Percentiles rank a stretch among this genome's conserved stretches.
These are phyloP conservation scores for Leptoclinus maculatus DNA, from an alignment of 2,797 vertebrate species.

Conservation along the genomic window DNA sequence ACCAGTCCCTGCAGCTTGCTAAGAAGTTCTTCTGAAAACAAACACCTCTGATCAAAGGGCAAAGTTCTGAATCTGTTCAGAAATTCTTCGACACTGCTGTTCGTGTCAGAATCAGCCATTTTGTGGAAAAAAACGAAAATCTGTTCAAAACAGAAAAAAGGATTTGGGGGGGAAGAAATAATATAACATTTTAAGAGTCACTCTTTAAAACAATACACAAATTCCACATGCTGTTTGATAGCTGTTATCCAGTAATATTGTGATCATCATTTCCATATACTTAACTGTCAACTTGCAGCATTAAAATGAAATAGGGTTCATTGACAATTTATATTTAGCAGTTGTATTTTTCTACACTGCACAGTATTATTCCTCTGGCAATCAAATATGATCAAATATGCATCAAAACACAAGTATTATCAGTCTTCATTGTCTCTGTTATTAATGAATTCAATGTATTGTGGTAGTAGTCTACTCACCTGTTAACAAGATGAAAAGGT, in stretches of 20 bases:
- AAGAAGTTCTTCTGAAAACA: not conserved
- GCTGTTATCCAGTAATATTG: not conserved
- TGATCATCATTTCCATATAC: not conserved
- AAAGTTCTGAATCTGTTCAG: not conserved
- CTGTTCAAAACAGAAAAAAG: not conserved
- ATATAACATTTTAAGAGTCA: no score
- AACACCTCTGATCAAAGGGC: rapidly evolving
- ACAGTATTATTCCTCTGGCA: not conserved
- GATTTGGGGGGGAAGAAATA: not conserved
- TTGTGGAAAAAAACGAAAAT: not conserved
- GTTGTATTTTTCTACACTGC: not conserved
- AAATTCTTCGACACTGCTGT: rapidly evolving
- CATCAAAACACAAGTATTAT: not conserved
- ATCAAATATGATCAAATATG: not conserved
- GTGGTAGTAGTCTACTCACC: not conserved
- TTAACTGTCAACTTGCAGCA: not conserved
- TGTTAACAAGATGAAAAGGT: not conserved
- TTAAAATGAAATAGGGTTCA: not conserved
- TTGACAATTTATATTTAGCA: not conserved
- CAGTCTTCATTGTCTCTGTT: not conserved
- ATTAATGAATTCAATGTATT: not conserved
- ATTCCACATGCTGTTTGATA: not conserved
- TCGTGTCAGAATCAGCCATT: slow-evolving; percentile 22
- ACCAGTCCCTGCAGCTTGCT: slow-evolving; percentile 50
- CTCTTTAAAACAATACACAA: not conserved